Evolutionary conservation across 92 coral and sea anemone species (phyloP), one percentile per base, ranked within the genome.

Genomic region (Meandrina meandrites): DNA sequence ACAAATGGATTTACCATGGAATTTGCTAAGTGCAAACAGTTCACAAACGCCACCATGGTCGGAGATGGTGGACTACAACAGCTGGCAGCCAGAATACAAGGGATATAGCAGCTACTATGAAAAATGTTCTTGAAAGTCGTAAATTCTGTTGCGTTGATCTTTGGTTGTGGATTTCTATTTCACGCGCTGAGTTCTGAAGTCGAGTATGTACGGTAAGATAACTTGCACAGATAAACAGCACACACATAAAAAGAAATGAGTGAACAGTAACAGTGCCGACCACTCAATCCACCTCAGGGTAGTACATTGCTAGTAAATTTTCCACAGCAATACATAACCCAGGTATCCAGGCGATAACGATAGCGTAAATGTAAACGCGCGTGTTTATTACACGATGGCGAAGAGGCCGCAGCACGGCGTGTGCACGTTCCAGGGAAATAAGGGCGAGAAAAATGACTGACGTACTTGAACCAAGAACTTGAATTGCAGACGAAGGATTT

Each of bases 21-120:
- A 57, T 79, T 79, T 56, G 82, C 82, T 48, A 79, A 17, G n/a
- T 57, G 47, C 42, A 79, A 45, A 79, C 9, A 40, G 8, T 21
- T 56, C 42, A 24, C 82, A 30, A 34, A 30, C 68, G 2, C 0
- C 22, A 79, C n/a, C 68, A 54, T 15, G 1, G 45, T 19, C 7
- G 48, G 28, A 1, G 82, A 17, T 53, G 82, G 6, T 30, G 15
- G 1, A 79, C 18, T 28, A 19, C 47, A 54, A 79, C 9, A 31
- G 69, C 82, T 53, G 82, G 82, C 3, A 53, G 16, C 82, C 82
- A 79, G 30, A 79, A 56, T 37, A 79, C 69, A 18, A 79, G 82
- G 4, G 82, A 79, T 17, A 56, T n/a, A 54, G 82, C 67, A 53
- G 15, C 60, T 79, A 56, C 68, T 30, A 79, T 18, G 45, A 79